These are phyloP conservation scores for Portunus trituberculatus DNA, from an alignment of 1,140 invertebrate species.

Conservation along the genomic window DNA sequence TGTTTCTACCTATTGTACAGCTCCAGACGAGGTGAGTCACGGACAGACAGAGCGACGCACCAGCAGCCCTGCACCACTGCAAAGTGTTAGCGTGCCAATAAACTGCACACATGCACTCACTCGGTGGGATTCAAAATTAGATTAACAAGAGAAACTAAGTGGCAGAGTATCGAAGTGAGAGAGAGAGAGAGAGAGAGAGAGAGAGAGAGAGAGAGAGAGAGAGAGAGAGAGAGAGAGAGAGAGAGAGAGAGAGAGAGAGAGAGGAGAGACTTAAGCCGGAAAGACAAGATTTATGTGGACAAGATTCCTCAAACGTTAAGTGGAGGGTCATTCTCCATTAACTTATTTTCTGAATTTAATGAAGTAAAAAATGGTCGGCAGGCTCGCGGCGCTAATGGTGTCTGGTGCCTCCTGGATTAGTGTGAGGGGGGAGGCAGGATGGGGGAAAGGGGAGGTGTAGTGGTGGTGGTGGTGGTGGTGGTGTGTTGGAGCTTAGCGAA, in stretches of 20 bases:
- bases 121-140: no score
- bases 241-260: slow-evolving; percentile 13
- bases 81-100: no score
- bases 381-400: neutral
- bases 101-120: no score
- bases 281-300: slow-evolving; percentile 22
- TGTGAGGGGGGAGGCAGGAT: neutral
- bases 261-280: neutral
- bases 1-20: no score
- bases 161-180: no score
- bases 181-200: no score
- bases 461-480: neutral
- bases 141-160: no score
- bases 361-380: neutral
- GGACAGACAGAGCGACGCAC: no score
- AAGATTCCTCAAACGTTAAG: slow-evolving; percentile 22
- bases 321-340: slow-evolving; percentile 21
- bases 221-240: slow-evolving; percentile 15
- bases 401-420: neutral
- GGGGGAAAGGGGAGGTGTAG: neutral
- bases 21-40: no score
- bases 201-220: no score
- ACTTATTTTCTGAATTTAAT: slow-evolving; percentile 24
- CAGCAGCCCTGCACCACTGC: no score
- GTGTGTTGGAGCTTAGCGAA: no score